Base-by-base conservation (phyloP, 2,797 vertebrate species). In the Sphenodon punctatus region DNA sequence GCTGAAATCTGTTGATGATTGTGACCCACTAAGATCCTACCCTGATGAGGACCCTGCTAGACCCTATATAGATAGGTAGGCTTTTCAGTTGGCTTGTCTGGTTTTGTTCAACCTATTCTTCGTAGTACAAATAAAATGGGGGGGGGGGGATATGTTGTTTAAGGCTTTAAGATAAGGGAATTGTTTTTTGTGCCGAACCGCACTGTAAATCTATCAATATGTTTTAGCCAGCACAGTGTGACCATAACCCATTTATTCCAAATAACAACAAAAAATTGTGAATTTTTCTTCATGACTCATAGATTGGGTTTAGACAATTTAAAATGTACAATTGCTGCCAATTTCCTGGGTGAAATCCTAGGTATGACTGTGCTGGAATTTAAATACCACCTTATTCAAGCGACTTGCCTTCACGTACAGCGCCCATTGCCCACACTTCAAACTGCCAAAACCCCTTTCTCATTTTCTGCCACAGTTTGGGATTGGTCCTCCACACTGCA, bases 381-480 rank as follows among this genome's bases (percentile, higher is more conserved):
- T 27, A 75, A 86, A 59, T 48, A 48, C 11, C 66, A 88, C n/a
- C 5, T 66, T 63, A 48, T 66, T 34, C 75, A 20, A 2, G 3
- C 20, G n/a, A n/a, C n/a, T n/a, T 83, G 8, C 14, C 20, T 65
- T 83, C 78, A 67, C 17, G 30, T 32, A 22, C 80, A 46, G 39
- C 56, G 5, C 1, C 4, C 27, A 67, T 88, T 80, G 75, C 45
- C n/a, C n/a, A 67, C 30, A 66, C 32, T 49, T 84, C 55, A 56
- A 77, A 75, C 48, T 81, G 60, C n/a, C 32, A 63, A 68, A 27
- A 7, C 0, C 6, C 53, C 42, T 13, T 72, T 81, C 76, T 85
- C 48, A 86, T 82, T 77, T 80, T 63, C 69, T 78, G 36, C 2
- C 25, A 32, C 78, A 84, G 34, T 72, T 84, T 78, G 65, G 20